Evolutionary conservation across 2,113 vertebrate species (phyloP).

Genomic region (Onychostruthus taczanowskii): DNA sequence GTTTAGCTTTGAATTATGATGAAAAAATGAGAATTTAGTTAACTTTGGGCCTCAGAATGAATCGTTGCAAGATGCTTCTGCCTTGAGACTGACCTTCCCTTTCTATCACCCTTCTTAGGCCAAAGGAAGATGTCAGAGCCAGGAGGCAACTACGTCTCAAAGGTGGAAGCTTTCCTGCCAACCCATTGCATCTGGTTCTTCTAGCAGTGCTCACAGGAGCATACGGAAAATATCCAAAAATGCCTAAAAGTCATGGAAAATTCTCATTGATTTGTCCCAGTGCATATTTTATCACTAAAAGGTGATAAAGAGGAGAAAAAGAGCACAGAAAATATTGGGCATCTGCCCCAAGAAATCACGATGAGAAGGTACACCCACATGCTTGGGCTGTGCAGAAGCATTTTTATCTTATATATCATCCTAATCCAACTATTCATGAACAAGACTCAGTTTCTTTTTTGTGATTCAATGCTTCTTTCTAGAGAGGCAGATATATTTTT

Average conservation of each 20-base stretch:
- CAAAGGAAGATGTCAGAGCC: not conserved
- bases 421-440: not conserved
- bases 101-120: not conserved
- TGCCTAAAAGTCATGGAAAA: not conserved
- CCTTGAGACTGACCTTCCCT: not conserved
- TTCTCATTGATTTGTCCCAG: not conserved
- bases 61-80: not conserved
- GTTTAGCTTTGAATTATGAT: not conserved
- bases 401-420: not conserved
- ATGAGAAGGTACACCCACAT: not conserved
- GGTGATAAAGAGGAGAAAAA: not conserved
- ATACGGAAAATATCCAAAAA: not conserved
- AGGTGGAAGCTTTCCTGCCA: not conserved
- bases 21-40: conserved; percentile 7
- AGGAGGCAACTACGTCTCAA: not conserved
- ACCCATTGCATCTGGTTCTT: not conserved
- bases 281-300: not conserved
- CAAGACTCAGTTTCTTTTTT: not conserved
- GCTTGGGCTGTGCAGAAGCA: not conserved
- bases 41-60: not conserved
- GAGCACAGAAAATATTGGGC: not conserved
- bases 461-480: not conserved
- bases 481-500: not conserved
- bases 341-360: not conserved
- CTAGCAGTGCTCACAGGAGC: not conserved